Evolutionary conservation across 2,888 invertebrate genomes (phyloP).

Genomic region (Brenthis daphne): DNA sequence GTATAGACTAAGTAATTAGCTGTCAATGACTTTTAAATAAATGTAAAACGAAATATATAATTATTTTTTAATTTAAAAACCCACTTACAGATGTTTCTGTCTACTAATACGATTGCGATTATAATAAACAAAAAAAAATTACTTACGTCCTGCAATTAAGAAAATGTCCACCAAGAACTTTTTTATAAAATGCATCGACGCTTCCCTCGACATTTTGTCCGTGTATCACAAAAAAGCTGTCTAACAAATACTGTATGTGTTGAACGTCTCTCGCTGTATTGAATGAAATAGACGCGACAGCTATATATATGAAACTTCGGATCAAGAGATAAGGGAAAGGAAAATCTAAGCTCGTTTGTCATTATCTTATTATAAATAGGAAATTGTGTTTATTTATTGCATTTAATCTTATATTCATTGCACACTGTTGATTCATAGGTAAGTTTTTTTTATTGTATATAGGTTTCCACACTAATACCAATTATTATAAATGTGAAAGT

Average conservation of each 20-base stretch:
- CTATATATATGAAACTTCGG: slow-evolving; percentile 25
- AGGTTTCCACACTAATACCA: too few species aligned
- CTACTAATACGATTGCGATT: too few species aligned
- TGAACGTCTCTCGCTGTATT: slow-evolving; percentile 7
- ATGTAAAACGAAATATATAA: too few species aligned
- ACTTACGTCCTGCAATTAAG: slow-evolving; percentile 31
- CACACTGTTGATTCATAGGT: background rate
- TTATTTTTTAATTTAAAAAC: too few species aligned
- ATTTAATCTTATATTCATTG: background rate
- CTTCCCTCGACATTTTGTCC: slow-evolving; percentile 26
- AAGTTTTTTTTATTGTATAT: too few species aligned
- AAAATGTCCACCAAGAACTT: slow-evolving; percentile 31
- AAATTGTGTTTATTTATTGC: slow-evolving; percentile 24
- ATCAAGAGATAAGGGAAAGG: slow-evolving; percentile 21
- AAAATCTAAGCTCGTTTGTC: slow-evolving; percentile 22
- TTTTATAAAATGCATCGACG: slow-evolving; percentile 25
- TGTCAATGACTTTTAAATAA: too few species aligned
- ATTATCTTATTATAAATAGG: slow-evolving; percentile 26
- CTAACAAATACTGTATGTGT: background rate
- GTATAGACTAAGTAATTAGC: too few species aligned
- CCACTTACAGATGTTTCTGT: too few species aligned
- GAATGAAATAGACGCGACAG: background rate
- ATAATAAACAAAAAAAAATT: background rate
- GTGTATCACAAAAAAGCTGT: slow-evolving; percentile 1
- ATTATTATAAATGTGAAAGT: too few species aligned